Percentiles rank a stretch among this genome's conserved stretches.
Evolutionary conservation across 2,888 invertebrate species (phyloP).

Genomic region (Sabellastarte sp.): DNA sequence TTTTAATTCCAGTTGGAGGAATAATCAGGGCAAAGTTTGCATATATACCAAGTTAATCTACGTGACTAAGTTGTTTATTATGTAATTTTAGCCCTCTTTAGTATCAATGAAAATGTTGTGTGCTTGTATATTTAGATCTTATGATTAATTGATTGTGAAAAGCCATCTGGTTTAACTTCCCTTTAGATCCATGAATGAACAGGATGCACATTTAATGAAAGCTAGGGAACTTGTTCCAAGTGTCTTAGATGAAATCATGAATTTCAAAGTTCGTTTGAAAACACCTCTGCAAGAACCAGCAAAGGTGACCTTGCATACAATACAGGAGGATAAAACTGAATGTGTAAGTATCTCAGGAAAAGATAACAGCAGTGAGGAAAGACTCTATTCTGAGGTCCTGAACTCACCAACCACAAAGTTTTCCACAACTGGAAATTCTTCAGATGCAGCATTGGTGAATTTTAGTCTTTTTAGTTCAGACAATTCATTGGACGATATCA

Average conservation of each 20-base stretch:
- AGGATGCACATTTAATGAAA: conserved; percentile 73
- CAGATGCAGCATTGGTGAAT: background rate
- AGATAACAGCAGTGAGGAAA: background rate
- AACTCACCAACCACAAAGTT: background rate
- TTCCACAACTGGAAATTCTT: background rate
- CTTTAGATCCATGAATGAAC: conserved; percentile 69
- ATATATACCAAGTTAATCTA: too few species aligned
- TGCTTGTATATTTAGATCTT: too few species aligned
- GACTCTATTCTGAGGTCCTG: background rate
- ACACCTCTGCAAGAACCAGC: conserved; percentile 18
- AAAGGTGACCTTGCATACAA: background rate
- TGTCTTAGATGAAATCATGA: conserved; percentile 74
- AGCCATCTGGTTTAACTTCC: too few species aligned
- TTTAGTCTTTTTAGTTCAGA: background rate
- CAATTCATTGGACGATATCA: conserved; percentile 33
- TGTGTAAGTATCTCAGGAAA: background rate
- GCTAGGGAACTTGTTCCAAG: conserved; percentile 71
- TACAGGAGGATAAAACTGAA: background rate
- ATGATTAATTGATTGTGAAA: too few species aligned
- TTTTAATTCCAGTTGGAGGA: too few species aligned
- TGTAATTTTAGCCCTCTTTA: too few species aligned
- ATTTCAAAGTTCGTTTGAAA: conserved; percentile 66
- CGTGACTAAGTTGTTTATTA: too few species aligned
- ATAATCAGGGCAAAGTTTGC: too few species aligned
- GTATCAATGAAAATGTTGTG: too few species aligned